phyloP scores from a whole-genome alignment of 2,113 vertebrate genomes.

The Oxygymnocypris stewartii region DNA sequence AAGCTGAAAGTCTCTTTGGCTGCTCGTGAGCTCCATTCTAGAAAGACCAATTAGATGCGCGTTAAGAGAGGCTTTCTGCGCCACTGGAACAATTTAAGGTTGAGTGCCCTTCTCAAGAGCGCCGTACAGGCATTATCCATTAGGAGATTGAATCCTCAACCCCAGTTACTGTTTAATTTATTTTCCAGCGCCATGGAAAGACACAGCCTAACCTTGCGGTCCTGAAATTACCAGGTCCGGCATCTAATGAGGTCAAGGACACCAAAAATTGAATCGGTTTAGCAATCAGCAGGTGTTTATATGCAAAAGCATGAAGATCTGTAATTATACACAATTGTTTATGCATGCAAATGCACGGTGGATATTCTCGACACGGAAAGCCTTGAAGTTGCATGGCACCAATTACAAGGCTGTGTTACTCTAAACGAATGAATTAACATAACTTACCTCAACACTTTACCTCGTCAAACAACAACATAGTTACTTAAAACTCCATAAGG shows the following conservation, averaged over 20 bases:
- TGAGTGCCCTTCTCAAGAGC: slow-evolving; percentile 16
- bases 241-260: slow-evolving; percentile 29
- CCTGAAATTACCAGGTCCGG: background rate
- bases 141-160: slow-evolving; percentile 41
- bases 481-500: slow-evolving; percentile 18
- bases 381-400: background rate
- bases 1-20: background rate
- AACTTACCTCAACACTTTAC: slow-evolving; percentile 24
- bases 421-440: slow-evolving; percentile 16
- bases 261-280: background rate
- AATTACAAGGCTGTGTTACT: slow-evolving; percentile 12
- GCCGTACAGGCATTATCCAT: slow-evolving; percentile 25
- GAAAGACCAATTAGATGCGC: slow-evolving; percentile 15
- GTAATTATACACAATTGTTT: background rate
- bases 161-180: slow-evolving; percentile 31
- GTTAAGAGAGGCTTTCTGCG: slow-evolving; percentile 32
- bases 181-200: background rate
- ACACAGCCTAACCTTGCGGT: background rate
- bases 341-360: background rate
- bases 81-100: slow-evolving; percentile 25
- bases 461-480: slow-evolving; percentile 26
- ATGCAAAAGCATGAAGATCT: background rate
- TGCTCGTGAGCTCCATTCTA: background rate
- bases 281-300: slow-evolving; percentile 4
- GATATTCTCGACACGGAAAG: background rate